These are phyloP conservation scores for Macrosiphum euphorbiae DNA, from an alignment of 2,888 invertebrate genomes.

Conservation along the genomic window DNA sequence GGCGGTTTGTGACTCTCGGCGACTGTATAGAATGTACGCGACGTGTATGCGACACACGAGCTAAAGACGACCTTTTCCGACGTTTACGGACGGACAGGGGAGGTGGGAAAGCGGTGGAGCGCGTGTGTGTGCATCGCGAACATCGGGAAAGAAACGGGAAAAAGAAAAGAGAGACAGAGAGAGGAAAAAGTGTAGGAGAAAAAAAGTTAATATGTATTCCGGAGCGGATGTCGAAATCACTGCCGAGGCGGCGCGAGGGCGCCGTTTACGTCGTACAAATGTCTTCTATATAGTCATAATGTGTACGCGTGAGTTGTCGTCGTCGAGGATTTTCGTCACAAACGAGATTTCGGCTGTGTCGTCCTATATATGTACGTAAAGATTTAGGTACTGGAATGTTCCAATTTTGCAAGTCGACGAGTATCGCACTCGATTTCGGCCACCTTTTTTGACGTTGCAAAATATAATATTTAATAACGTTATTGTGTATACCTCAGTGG, in stretches of 20 bases:
- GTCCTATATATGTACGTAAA: not conserved
- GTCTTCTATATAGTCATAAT: not conserved
- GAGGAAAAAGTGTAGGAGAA: not conserved
- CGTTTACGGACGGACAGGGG: not conserved
- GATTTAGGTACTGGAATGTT: not conserved
- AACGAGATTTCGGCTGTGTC: not conserved
- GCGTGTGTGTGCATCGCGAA: not conserved
- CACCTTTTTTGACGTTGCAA: not conserved
- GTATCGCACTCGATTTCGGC: not conserved
- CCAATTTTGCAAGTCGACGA: not conserved
- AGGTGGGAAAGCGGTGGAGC: not conserved
- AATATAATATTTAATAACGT: not conserved
- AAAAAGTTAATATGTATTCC: constrained; percentile 63
- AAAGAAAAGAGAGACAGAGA: not conserved
- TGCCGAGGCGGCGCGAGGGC: not conserved
- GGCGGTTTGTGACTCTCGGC: constrained; percentile 45
- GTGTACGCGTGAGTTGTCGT: not conserved
- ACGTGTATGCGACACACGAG: not conserved
- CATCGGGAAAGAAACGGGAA: not conserved
- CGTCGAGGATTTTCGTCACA: constrained; percentile 42
- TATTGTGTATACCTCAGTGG: not conserved
- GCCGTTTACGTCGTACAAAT: not conserved
- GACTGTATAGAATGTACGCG: not conserved
- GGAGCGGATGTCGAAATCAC: constrained; percentile 59
- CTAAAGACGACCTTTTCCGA: constrained; percentile 14